Evolutionary conservation across 2,888 invertebrate species (phyloP).

Genomic region (Omphaloscelis lunosa): DNA sequence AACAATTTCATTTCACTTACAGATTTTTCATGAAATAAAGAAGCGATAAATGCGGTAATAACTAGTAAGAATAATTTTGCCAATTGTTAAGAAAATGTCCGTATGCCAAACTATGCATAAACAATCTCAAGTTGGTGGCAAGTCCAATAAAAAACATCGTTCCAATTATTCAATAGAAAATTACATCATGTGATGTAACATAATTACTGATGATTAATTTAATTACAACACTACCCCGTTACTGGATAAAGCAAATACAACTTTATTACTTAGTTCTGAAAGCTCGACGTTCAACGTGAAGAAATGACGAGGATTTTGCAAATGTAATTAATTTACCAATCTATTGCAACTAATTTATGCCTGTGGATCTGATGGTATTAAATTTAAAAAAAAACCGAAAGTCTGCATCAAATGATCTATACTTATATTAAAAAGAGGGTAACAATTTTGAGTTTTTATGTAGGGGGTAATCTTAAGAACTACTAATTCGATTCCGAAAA

Average conservation of each 20-base stretch:
- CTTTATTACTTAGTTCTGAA: background rate
- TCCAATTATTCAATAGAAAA: conserved; percentile 13
- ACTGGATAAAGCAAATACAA: conserved; percentile 8
- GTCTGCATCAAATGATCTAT: background rate
- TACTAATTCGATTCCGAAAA: background rate
- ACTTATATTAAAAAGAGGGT: too few species aligned
- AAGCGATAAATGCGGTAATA: background rate
- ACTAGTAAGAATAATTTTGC: conserved; percentile 23
- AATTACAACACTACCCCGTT: background rate
- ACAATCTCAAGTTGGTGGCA: conserved; percentile 35
- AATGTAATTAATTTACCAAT: conserved; percentile 13
- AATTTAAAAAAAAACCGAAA: too few species aligned
- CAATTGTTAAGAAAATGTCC: conserved; percentile 63
- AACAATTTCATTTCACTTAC: too few species aligned
- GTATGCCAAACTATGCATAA: conserved; percentile 65
- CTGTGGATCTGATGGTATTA: background rate
- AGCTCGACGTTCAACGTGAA: background rate
- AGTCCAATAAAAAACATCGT: conserved; percentile 9
- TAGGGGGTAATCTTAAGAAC: background rate
- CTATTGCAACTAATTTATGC: background rate
- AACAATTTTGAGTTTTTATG: too few species aligned
- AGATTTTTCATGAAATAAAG: background rate
- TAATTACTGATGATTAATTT: conserved; percentile 20
- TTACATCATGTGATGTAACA: conserved; percentile 27
- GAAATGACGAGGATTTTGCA: background rate